phyloP scores from a whole-genome alignment of 2,888 invertebrate species.

The Chalcosyrphus nemorum region DNA sequence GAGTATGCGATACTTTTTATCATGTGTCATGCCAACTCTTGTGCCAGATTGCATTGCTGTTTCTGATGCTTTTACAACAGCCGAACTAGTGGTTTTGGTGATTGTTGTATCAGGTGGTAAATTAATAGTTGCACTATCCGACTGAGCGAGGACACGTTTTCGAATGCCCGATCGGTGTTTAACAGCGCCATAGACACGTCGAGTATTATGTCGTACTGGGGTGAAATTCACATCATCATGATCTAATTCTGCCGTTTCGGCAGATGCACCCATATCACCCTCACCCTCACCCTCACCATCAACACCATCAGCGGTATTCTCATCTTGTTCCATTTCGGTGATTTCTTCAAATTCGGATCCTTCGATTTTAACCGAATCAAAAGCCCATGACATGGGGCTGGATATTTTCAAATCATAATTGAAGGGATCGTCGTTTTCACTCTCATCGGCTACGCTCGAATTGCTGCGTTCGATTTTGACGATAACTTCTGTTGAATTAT shows the following conservation, averaged over 20 bases:
- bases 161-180: conserved; percentile 41
- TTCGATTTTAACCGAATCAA: conserved; percentile 81
- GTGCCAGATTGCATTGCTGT: conserved; percentile 74
- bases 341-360: conserved; percentile 80
- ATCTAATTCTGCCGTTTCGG: conserved; percentile 63
- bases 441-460: conserved; percentile 61
- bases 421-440: conserved; percentile 75
- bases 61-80: conserved; percentile 45
- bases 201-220: conserved; percentile 44
- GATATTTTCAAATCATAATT: conserved; percentile 81
- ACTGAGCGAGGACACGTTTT: conserved; percentile 38
- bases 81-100: conserved; percentile 67
- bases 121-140: conserved; percentile 30
- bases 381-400: conserved; percentile 82
- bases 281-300: conserved; percentile 80
- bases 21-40: conserved; percentile 77
- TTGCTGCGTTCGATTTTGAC: conserved; percentile 78
- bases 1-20: conserved; percentile 81
- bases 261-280: too few species aligned
- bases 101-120: conserved; percentile 65
- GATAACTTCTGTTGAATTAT: conserved; percentile 80
- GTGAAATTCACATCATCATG: conserved; percentile 22
- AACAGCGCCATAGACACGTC: conserved; percentile 50
- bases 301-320: conserved; percentile 77
- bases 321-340: conserved; percentile 76